Evolutionary conservation across 2,888 invertebrate species (phyloP).

Genomic region (Stenurella melanura): DNA sequence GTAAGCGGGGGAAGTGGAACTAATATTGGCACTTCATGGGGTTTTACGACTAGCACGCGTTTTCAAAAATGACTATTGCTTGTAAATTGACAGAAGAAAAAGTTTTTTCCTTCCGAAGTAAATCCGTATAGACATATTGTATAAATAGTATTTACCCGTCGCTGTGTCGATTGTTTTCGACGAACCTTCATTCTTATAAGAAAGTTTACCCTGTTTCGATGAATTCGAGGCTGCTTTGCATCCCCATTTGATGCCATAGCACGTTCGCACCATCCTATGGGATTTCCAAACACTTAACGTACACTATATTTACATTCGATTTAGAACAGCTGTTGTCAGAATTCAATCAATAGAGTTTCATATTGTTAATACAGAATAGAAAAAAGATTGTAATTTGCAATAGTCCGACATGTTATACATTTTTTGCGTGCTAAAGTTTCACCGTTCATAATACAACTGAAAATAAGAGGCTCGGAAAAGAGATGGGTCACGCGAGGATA

Average conservation of each 20-base stretch:
- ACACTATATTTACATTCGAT: conserved; percentile 9
- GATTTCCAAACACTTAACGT: conserved; percentile 14
- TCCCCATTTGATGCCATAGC: conserved; percentile 54
- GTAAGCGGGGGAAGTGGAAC: too few relatives aligned
- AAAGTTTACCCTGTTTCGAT: neutral
- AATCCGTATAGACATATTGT: too few relatives aligned
- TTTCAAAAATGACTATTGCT: too few relatives aligned
- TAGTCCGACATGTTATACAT: too few relatives aligned
- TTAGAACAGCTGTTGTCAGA: neutral
- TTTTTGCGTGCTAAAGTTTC: conserved; percentile 13
- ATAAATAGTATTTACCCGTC: conserved; percentile 18
- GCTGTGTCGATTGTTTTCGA: conserved; percentile 19
- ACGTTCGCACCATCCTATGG: conserved; percentile 53
- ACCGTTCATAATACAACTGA: conserved; percentile 34
- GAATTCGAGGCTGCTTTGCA: conserved; percentile 39
- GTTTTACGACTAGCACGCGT: too few relatives aligned
- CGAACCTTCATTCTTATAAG: conserved; percentile 1
- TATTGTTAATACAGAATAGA: neutral
- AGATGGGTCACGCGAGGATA: conserved; percentile 34
- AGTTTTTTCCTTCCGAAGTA: too few relatives aligned
- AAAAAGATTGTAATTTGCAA: too few relatives aligned
- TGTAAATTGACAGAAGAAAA: too few relatives aligned
- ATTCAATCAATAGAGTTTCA: neutral
- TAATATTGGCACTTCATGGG: too few relatives aligned
- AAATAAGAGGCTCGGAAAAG: conserved; percentile 27